Base-by-base conservation (phyloP, 1,140 invertebrate genomes). In the Drosophila erecta region DNA sequence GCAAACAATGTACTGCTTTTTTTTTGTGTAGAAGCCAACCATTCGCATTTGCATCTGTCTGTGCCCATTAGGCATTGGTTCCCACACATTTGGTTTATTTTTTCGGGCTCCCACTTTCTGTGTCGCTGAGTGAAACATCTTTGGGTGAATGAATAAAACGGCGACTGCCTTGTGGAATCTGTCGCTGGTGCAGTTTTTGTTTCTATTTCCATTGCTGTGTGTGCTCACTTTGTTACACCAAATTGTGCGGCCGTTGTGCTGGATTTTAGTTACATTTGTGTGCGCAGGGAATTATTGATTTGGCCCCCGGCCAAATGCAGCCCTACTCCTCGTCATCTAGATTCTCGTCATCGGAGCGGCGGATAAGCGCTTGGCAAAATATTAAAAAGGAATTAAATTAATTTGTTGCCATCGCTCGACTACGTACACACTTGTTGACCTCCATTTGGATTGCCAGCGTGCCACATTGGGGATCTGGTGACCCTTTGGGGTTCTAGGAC, bases 31-130 rank as follows among this genome's bases (percentile, higher is more conserved):
- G 27, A 20, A 14, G 46, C 47, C 38, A 59, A 59, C 30, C 50
- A 44, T 70, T 56, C 55, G 38, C 53, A 50, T 72, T 57, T 79
- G 57, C 58, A 71, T 80, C 46, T 76, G 72, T 73, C 60, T 62
- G 43, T 66, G 72, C 72, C 81, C 76, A 85, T 85, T 76, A 85
- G 72, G 67, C 69, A 72, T 65, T 78, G 59, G 70, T 66, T 84
- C 38, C 46, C 67, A 70, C 44, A 71, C 53, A 71, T 78, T 81
- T 67, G 56, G 72, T 65, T 40, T 60, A 51, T 77, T 67, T 47
- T 70, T 41, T 65, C 37, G 14, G 17, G 41, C 35, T 22, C 64
- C 27, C 43, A 61, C 57, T 81, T 81, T 62, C 65, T 70, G 44
- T 81, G 62, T 62, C 72, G 66, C 61, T 67, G 61, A 76, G 54